Percentiles rank a stretch among this genome's conserved stretches.
Conservation (phyloP, 2,113 vertebrate genomes). For the Anas platyrhynchos region DNA sequence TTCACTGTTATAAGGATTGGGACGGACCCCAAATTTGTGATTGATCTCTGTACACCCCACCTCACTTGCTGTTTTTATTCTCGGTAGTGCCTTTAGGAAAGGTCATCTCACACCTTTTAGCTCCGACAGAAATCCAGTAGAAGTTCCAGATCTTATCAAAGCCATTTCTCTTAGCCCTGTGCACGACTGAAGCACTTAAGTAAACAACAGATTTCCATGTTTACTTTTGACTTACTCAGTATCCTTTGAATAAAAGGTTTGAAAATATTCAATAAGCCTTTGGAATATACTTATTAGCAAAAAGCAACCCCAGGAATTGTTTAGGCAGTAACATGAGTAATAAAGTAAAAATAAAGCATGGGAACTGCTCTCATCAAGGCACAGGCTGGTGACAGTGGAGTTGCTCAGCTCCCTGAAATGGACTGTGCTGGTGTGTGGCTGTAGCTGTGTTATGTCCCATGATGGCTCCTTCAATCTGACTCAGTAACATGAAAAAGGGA, state of each 20-base stretch:
- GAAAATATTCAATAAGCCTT: not conserved
- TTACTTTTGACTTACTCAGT: not conserved
- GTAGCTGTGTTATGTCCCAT: not conserved
- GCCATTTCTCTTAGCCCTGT: not conserved
- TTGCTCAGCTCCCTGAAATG: not conserved
- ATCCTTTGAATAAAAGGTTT: not conserved
- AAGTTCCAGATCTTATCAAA: not conserved
- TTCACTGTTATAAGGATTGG: not conserved
- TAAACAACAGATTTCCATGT: not conserved
- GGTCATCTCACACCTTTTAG: not conserved
- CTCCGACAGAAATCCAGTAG: not conserved
- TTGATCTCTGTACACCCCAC: not conserved
- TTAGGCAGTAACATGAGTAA: not conserved
- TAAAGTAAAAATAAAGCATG: not conserved
- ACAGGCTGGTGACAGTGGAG: accelerated
- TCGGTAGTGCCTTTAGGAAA: not conserved
- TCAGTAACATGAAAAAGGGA: not conserved
- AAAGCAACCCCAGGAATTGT: not conserved
- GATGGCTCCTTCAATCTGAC: not conserved
- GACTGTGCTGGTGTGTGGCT: not conserved
- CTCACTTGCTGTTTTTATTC: not conserved
- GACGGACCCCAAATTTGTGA: not conserved
- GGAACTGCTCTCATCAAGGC: not conserved
- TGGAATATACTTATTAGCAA: not conserved
- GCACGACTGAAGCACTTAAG: not conserved